Conservation (phyloP, 2,797 vertebrate species). For the Muscicapa comitata region DNA sequence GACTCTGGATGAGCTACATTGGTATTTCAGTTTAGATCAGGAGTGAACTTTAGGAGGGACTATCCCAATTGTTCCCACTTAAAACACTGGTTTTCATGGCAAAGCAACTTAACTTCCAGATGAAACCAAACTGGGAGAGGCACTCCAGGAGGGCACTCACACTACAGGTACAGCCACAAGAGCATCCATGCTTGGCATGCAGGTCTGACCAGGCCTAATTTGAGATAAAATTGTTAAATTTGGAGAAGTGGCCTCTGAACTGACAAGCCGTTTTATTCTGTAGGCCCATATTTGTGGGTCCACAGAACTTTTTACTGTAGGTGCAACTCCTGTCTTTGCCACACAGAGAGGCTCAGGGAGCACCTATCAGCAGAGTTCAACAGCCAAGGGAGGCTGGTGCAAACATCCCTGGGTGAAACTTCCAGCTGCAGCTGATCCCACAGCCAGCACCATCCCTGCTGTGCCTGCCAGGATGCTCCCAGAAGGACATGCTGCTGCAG, state of each 20-base stretch:
- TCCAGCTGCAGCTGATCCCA: background rate
- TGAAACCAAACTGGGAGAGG: background rate
- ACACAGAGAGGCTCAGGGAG: background rate
- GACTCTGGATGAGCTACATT: background rate
- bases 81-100: background rate
- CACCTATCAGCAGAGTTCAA: background rate
- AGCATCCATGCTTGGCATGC: rapidly evolving
- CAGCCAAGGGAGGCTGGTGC: background rate
- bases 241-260: background rate
- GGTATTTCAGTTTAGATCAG: background rate
- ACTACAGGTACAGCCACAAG: background rate
- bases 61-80: background rate
- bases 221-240: background rate
- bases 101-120: background rate
- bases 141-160: background rate
- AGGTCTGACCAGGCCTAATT: background rate
- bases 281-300: background rate
- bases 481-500: background rate
- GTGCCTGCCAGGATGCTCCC: background rate
- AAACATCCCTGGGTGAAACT: background rate
- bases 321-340: background rate
- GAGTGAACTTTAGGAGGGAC: background rate
- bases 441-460: background rate
- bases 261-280: background rate
- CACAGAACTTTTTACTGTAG: rapidly evolving